Conservation (phyloP, 2,888 invertebrate species). For the Cryptophagus acutangulus region DNA sequence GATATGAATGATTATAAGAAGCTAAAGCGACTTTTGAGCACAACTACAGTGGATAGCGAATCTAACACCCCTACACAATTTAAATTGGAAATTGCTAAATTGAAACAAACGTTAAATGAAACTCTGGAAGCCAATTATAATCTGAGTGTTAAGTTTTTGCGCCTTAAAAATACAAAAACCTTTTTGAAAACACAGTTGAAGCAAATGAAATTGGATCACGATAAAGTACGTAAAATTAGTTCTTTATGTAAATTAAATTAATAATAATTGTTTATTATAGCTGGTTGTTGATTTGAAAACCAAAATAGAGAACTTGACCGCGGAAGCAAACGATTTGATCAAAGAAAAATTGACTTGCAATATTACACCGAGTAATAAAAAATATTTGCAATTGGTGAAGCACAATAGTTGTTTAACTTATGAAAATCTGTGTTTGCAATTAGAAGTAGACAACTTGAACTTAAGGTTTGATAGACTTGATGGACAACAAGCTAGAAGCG, state of each 20-base stretch:
- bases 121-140: constrained; percentile 48
- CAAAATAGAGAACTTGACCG: constrained; percentile 38
- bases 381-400: constrained; percentile 45
- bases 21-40: constrained; percentile 35
- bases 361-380: constrained; percentile 44
- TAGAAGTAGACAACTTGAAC: constrained; percentile 40
- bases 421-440: constrained; percentile 44
- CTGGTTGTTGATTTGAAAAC: constrained; percentile 36
- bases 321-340: constrained; percentile 38
- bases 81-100: constrained; percentile 40
- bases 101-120: constrained; percentile 43
- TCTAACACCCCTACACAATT: too few species aligned
- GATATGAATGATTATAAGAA: constrained; percentile 48
- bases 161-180: constrained; percentile 46
- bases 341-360: constrained; percentile 36
- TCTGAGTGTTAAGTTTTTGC: constrained; percentile 46
- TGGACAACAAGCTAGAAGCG: constrained; percentile 32
- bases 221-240: constrained; percentile 29
- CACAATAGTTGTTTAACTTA: constrained; percentile 45
- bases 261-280: constrained; percentile 36
- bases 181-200: constrained; percentile 39
- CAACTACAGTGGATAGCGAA: constrained; percentile 21
- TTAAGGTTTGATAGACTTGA: constrained; percentile 35
- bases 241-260: too few species aligned
- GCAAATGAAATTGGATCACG: constrained; percentile 37